Base-by-base conservation (phyloP, 1,140 invertebrate genomes). In the Melanaphis sacchari region DNA sequence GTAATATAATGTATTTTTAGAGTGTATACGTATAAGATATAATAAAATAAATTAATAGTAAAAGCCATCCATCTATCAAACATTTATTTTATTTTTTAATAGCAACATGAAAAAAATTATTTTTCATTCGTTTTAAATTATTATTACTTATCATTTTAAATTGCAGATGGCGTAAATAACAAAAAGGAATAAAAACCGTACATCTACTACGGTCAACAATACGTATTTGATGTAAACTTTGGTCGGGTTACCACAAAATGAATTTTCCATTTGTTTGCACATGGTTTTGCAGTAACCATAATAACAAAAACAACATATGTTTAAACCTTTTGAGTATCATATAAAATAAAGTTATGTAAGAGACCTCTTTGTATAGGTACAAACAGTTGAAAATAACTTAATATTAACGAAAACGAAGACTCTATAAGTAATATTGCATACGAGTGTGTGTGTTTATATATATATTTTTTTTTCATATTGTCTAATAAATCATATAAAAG, bases 251-350 rank as follows among this genome's bases (percentile, higher is more conserved):
- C 87, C 21, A 49, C 88, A 31, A 90, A 90, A 90, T 59, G 88
- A 90, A 90, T 59, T 90, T 90, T 26, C 38, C 38, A 38, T 90
- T 54, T 54, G 49, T 54, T 90, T 90, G 38, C 52, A 59, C 88
- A 36, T 40, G 88, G 87, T 40, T 90, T 54, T 18, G 49, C 22
- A 18, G 36, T 90, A 46, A 40, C 52, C 88, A 59, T 8, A 26
- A 90, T 49, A 89, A 52, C n/a, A 26, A 46, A 89, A 59, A 59
- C 36, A 31, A 15, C 24, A 52, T 89, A 89, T 38, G 43, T 52
- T 52, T 52, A 49, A 90, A 59, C 52, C 52, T 40, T 90, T 90
- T 59, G 49, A 59, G 46, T 40, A 38, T 24, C 46, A 49, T 88
- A 46, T 43, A 24, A 81, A 36, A 81, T 81, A n/a, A 76, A 76